Evolutionary conservation across 1,140 invertebrate species (phyloP), one percentile per base, ranked within the genome.

Genomic region (Amphibalanus amphitrite): DNA sequence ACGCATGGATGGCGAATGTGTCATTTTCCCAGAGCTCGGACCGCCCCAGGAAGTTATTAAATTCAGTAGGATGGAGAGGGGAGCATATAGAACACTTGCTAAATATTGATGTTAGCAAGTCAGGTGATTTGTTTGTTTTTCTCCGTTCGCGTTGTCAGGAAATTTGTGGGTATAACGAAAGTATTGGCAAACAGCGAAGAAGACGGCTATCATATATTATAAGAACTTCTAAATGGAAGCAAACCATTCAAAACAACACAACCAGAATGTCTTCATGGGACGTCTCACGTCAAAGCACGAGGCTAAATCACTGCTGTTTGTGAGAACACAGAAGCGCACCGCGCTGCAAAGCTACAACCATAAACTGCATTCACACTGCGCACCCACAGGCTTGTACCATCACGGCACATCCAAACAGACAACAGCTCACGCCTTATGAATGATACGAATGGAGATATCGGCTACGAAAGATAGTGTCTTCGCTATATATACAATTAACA

Each of bases 361-460:
- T 20, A 13, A 1, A 59, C 47, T 8, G 20, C 47, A 59, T 38
- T 38, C 33, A 38, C 33, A 1, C 47, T 59, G 20, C 20, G 17
- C 47, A 17, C 47, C 23, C 47, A 15, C 33, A 38, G 33, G 23
- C 6, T 59, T 59, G 47, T 59, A 59, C 47, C 47, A 20, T 59
- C 47, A 59, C 47, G 47, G 23, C 1, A 15, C 33, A 20, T 6
- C 47, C 47, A 59, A 59, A 59, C 47, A 59, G 47, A 59, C 47
- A 59, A 59, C 47, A 59, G 23, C 13, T 20, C 20, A 59, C 47
- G 10, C 47, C 10, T 59, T 59, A 59, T 59, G 47, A 59, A 59
- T 59, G 47, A 59, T 59, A 59, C 47, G 23, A 59, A 59, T 59
- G 47, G 47, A 59, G 47, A 59, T 59, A 59, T 59, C 47, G 47